These are phyloP conservation scores for Sycophila texana DNA, from an alignment of 2,888 invertebrate genomes.

Conservation along the genomic window DNA sequence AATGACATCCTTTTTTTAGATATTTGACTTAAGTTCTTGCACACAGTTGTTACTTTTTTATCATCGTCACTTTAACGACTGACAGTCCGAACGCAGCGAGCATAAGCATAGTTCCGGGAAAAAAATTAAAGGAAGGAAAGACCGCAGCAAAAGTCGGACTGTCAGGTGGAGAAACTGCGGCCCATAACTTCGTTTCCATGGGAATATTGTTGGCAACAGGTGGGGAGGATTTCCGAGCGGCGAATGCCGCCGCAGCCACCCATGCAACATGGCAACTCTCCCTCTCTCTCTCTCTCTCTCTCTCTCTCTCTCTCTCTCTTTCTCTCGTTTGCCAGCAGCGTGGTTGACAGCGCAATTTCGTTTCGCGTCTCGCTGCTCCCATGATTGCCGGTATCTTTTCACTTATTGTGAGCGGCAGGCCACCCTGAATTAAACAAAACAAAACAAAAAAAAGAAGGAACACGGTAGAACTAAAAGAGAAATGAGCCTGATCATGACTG, in stretches of 20 bases:
- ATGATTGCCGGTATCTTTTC: conserved; percentile 45
- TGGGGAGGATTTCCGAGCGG: conserved; percentile 71
- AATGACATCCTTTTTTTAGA: too few species aligned
- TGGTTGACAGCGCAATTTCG: conserved; percentile 49
- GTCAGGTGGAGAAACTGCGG: conserved; percentile 62
- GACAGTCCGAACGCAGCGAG: not conserved
- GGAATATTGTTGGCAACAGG: conserved; percentile 74
- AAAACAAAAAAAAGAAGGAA: not conserved
- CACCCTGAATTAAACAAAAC: not conserved
- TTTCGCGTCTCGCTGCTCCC: conserved; percentile 47
- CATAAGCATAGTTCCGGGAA: not conserved
- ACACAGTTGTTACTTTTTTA: too few species aligned
- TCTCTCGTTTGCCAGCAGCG: not conserved
- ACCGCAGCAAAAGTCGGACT: not conserved
- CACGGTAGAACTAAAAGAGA: conserved; percentile 2
- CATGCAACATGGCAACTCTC: not conserved
- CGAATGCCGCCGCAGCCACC: conserved; percentile 49
- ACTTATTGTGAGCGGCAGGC: conserved; percentile 21
- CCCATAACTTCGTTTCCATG: conserved; percentile 72
- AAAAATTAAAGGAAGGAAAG: conserved; percentile 7
- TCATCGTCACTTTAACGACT: too few species aligned
- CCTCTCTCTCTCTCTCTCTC: conserved; percentile 39
- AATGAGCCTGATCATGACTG: conserved; percentile 1
- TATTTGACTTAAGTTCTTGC: too few species aligned
- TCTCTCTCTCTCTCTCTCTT: conserved; percentile 6